Conservation (phyloP, 2,797 vertebrate species). For the Falco novaeseelandiae region DNA sequence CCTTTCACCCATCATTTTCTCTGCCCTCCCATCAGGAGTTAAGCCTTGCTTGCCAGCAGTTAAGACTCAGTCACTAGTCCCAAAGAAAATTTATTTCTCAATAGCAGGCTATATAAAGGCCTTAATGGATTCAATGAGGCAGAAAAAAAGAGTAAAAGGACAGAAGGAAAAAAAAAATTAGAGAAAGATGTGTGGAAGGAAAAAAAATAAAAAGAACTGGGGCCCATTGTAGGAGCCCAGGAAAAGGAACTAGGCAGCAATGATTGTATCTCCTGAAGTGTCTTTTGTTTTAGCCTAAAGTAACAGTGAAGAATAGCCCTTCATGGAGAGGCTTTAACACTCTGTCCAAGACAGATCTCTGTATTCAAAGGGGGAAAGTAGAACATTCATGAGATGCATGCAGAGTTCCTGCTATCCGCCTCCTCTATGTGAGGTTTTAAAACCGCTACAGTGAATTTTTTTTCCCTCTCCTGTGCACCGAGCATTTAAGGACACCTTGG, state of each 20-base stretch:
- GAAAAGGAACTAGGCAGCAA: slow-evolving; percentile 83
- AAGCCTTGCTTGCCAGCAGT: slow-evolving; percentile 66
- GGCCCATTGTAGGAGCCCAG: slow-evolving; percentile 80
- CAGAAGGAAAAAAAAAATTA: slow-evolving; percentile 56
- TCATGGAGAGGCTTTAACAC: slow-evolving; percentile 85
- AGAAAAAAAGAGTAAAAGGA: slow-evolving; percentile 79
- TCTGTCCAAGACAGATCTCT: slow-evolving; percentile 88
- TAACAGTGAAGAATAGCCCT: slow-evolving; percentile 86
- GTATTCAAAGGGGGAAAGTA: slow-evolving; percentile 91
- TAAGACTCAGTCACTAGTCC: slow-evolving; percentile 66
- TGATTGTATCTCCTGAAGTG: slow-evolving; percentile 89
- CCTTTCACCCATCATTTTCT: slow-evolving; percentile 41
- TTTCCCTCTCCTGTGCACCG: slow-evolving; percentile 36
- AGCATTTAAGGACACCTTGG: slow-evolving; percentile 72
- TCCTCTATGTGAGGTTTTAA: slow-evolving; percentile 74
- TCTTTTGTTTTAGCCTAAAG: slow-evolving; percentile 90
- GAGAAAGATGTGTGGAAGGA: slow-evolving; percentile 77
- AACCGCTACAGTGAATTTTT: slow-evolving; percentile 36
- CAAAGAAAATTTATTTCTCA: slow-evolving; percentile 78
- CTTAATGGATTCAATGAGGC: slow-evolving; percentile 86
- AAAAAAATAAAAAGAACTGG: slow-evolving; percentile 74
- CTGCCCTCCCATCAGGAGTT: slow-evolving; percentile 57
- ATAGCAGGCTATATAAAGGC: slow-evolving; percentile 78
- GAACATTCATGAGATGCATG: slow-evolving; percentile 96
- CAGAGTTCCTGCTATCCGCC: slow-evolving; percentile 80